A percentile compares a stretch with the other conserved stretches of the same genome.
Evolutionary conservation across 2,888 invertebrate genomes (phyloP).

Genomic region (Orchesellides sinensis): DNA sequence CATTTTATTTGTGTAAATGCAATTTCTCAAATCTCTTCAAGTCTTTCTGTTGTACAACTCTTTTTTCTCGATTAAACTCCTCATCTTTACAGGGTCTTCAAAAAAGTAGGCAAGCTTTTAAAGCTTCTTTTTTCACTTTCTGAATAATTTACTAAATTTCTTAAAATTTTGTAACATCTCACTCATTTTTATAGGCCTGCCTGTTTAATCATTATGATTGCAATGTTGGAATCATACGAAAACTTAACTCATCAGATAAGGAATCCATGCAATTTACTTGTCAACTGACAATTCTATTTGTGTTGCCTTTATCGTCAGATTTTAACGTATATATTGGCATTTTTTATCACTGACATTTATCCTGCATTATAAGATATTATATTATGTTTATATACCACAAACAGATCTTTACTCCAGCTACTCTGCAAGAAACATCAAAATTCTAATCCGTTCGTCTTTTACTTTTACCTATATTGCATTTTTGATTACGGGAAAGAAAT

Average conservation of each 20-base stretch:
- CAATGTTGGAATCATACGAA: too few relatives aligned
- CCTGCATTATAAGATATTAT: too few relatives aligned
- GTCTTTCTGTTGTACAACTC: constrained; percentile 65
- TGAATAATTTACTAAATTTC: constrained; percentile 3
- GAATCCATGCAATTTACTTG: too few relatives aligned
- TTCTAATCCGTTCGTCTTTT: too few relatives aligned
- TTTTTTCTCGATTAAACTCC: constrained; percentile 1
- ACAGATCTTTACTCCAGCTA: too few relatives aligned
- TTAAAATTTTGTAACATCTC: constrained; percentile 52
- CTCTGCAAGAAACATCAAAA: too few relatives aligned
- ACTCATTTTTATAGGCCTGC: constrained; percentile 65
- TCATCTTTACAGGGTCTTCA: background rate
- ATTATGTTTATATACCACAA: too few relatives aligned
- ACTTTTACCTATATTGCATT: too few relatives aligned
- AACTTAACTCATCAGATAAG: too few relatives aligned
- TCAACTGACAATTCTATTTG: too few relatives aligned
- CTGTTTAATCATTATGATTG: constrained; percentile 29
- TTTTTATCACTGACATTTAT: too few relatives aligned
- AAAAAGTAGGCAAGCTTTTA: background rate
- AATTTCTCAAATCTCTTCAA: constrained; percentile 66
- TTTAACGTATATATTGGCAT: background rate
- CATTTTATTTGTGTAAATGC: constrained; percentile 59
- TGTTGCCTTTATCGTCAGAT: background rate
- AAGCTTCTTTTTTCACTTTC: background rate
- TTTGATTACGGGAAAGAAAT: too few relatives aligned